These are phyloP conservation scores for Myotis vivesi DNA, from an alignment of 2,797 vertebrate genomes.

Conservation along the genomic window DNA sequence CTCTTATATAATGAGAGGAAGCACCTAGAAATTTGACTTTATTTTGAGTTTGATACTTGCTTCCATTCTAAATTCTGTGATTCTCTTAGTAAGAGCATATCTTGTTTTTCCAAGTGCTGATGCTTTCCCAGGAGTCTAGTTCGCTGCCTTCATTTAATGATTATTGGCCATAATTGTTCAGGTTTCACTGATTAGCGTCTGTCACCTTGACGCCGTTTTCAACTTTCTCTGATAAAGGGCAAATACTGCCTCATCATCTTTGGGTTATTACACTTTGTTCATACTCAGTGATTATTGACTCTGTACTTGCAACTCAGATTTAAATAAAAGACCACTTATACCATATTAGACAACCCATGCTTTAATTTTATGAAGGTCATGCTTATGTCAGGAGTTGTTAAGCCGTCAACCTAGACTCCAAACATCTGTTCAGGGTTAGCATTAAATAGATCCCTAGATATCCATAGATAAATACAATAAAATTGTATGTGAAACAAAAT, in stretches of 20 bases:
- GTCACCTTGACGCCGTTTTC: slow-evolving; percentile 73
- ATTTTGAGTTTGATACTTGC: slow-evolving; percentile 11
- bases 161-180: slow-evolving; percentile 75
- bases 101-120: slow-evolving; percentile 53
- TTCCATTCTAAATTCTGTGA: not conserved
- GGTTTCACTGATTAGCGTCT: slow-evolving; percentile 70
- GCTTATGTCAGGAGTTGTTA: slow-evolving; percentile 70
- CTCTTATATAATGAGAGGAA: not conserved
- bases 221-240: slow-evolving; percentile 74
- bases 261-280: slow-evolving; percentile 76
- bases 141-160: slow-evolving; percentile 63
- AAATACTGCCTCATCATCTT: slow-evolving; percentile 74
- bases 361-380: slow-evolving; percentile 75
- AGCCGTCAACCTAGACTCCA: slow-evolving; percentile 48
- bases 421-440: slow-evolving; percentile 69
- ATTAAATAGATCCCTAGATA: slow-evolving; percentile 32
- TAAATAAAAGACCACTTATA: slow-evolving; percentile 76
- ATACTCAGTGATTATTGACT: slow-evolving; percentile 74
- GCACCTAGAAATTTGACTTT: not conserved
- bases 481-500: not conserved
- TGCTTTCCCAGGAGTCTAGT: slow-evolving; percentile 65
- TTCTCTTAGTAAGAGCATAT: slow-evolving; percentile 52
- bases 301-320: slow-evolving; percentile 67
- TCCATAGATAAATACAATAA: not conserved
- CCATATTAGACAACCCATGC: slow-evolving; percentile 63